These are phyloP conservation scores for Gouania willdenowi DNA, from an alignment of 2,797 vertebrate species.

Conservation along the genomic window DNA sequence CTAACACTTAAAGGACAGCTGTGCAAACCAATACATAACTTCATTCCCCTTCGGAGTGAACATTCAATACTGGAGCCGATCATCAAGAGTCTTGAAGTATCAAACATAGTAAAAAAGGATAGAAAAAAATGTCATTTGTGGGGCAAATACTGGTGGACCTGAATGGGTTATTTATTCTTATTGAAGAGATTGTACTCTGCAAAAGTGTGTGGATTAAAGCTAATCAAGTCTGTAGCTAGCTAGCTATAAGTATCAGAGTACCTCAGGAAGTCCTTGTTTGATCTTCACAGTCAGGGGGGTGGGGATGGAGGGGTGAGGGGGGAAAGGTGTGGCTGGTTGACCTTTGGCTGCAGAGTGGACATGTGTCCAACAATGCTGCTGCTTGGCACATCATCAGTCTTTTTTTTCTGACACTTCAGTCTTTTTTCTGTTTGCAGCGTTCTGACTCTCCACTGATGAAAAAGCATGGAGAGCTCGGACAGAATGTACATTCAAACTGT, in stretches of 20 bases:
- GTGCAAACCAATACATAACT: slow-evolving; percentile 67
- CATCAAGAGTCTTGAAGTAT: slow-evolving; percentile 25
- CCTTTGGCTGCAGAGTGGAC: slow-evolving; percentile 16
- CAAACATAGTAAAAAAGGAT: background rate
- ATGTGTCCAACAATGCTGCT: background rate
- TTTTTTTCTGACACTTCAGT: slow-evolving; percentile 13
- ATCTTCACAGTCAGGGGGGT: slow-evolving; percentile 41
- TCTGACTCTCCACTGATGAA: slow-evolving; percentile 9
- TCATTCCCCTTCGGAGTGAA: slow-evolving; percentile 67
- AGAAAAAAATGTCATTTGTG: slow-evolving; percentile 16
- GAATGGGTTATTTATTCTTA: slow-evolving; percentile 9
- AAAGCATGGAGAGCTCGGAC: slow-evolving; percentile 11
- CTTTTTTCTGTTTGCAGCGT: slow-evolving; percentile 15
- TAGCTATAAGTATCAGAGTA: slow-evolving; percentile 34
- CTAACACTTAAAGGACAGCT: slow-evolving; percentile 46
- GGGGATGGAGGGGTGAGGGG: no score
- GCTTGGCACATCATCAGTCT: no score
- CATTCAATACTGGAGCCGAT: slow-evolving; percentile 52
- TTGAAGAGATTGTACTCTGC: slow-evolving; percentile 39
- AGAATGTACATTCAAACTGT: slow-evolving; percentile 55
- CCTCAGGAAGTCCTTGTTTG: slow-evolving; percentile 7
- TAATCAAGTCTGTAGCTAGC: slow-evolving; percentile 31
- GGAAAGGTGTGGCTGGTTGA: slow-evolving; percentile 25
- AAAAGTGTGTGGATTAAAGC: slow-evolving; percentile 30
- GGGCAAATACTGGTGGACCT: slow-evolving; percentile 23